Percentiles rank a stretch among this genome's conserved stretches.
Evolutionary conservation across 2,113 vertebrate species (phyloP).

Genomic region (Pterocles burchelli): DNA sequence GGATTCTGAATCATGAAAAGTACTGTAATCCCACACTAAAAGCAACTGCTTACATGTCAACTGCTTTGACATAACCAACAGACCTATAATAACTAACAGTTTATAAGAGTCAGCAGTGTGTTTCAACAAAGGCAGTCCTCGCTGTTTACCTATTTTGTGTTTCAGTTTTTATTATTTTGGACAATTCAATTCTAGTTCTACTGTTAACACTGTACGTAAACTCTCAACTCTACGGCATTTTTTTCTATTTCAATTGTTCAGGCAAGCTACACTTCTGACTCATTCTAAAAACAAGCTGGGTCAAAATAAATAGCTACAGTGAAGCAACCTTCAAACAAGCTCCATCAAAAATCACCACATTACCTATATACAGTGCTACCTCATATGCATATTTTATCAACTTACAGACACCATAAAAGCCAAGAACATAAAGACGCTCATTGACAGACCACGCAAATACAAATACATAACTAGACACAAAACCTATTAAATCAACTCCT

Average conservation of each 20-base stretch:
- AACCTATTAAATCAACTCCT: neutral
- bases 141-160: neutral
- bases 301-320: neutral
- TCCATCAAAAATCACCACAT: neutral
- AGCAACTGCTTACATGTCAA: neutral
- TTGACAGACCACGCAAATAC: neutral
- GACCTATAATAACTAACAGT: neutral
- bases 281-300: neutral
- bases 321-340: neutral
- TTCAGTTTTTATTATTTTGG: neutral
- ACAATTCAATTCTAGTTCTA: neutral
- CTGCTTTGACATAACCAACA: neutral
- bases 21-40: slow-evolving; percentile 6
- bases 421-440: neutral
- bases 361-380: neutral
- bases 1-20: neutral
- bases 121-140: neutral
- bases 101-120: neutral
- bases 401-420: neutral
- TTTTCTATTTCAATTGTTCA: neutral
- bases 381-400: neutral
- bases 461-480: neutral
- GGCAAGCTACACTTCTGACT: neutral
- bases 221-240: neutral
- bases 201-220: neutral